Evolutionary conservation across 30 jellyfish, hydroid and myxozoan species (phyloP).

Genomic region (Pelagia noctiluca): DNA sequence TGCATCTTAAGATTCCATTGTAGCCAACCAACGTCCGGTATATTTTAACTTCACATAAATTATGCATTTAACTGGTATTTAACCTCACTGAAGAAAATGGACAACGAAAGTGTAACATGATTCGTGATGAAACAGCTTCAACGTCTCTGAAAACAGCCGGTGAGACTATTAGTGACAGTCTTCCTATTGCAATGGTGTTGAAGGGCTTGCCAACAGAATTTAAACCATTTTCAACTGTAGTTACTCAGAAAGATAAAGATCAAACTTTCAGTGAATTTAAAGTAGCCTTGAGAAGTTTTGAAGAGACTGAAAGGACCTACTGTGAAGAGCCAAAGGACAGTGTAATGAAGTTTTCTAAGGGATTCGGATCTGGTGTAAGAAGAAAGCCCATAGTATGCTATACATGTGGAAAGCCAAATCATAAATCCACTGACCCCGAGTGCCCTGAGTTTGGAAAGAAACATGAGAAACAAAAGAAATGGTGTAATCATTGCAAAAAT

Average conservation of each 20-base stretch:
- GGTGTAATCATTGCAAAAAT: conserved; percentile 23
- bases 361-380: not conserved
- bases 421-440: conserved; percentile 16
- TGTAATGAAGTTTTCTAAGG: not conserved
- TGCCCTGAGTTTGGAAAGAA: conserved; percentile 2
- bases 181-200: conserved; percentile 65
- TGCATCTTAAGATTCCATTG: no score
- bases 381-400: conserved; percentile 37
- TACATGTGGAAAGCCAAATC: conserved; percentile 27
- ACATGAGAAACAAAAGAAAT: not conserved
- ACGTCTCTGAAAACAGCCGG: conserved; percentile 31
- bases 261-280: conserved; percentile 37
- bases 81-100: conserved; percentile 35
- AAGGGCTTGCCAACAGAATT: conserved; percentile 57
- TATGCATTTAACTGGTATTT: no score
- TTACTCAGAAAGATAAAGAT: conserved; percentile 35
- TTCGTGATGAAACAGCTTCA: conserved; percentile 64
- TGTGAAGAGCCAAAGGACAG: not conserved
- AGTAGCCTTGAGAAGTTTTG: conserved; percentile 40
- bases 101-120: conserved; percentile 22
- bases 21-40: no score
- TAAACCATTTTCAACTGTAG: conserved; percentile 49
- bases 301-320: conserved; percentile 44
- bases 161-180: conserved; percentile 43
- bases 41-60: no score